Conservation (phyloP, 2,888 invertebrate species). For the Apeira syringaria region DNA sequence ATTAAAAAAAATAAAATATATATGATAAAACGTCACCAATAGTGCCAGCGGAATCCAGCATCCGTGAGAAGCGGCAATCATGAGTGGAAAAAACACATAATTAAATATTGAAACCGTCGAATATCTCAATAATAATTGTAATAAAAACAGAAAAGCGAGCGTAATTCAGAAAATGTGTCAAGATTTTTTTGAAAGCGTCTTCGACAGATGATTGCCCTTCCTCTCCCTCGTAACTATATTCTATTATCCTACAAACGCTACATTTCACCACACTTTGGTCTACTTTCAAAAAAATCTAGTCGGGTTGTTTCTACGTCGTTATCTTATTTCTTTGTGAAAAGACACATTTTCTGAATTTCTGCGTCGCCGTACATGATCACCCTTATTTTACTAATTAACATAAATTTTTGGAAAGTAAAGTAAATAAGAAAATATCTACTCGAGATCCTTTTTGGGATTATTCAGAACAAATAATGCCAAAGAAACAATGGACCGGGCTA, state of each 20-base stretch:
- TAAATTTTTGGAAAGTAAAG: constrained; percentile 45
- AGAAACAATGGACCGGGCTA: constrained; percentile 63
- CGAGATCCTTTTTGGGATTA: constrained; percentile 39
- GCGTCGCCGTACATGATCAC: constrained; percentile 49
- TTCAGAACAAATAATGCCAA: constrained; percentile 52
- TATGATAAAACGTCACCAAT: constrained; percentile 66
- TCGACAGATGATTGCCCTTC: constrained; percentile 81
- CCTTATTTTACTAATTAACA: constrained; percentile 40
- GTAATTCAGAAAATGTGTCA: constrained; percentile 89
- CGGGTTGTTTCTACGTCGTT: constrained; percentile 67
- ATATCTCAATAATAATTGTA: constrained; percentile 44
- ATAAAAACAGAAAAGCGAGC: constrained; percentile 62
- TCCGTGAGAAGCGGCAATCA: constrained; percentile 83
- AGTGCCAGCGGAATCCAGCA: constrained; percentile 77
- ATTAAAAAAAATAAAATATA: constrained; percentile 36
- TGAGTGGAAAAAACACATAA: constrained; percentile 81
- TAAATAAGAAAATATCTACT: constrained; percentile 65
- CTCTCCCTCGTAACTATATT: constrained; percentile 42
- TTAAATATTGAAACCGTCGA: constrained; percentile 59
- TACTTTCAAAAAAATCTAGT: constrained; percentile 86
- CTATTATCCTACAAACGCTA: constrained; percentile 68
- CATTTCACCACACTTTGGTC: constrained; percentile 75
- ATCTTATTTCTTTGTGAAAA: constrained; percentile 85
- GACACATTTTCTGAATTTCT: constrained; percentile 92
- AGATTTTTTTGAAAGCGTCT: constrained; percentile 83